phyloP scores from a whole-genome alignment of 2,797 vertebrate genomes.

The Molossus molossus region DNA sequence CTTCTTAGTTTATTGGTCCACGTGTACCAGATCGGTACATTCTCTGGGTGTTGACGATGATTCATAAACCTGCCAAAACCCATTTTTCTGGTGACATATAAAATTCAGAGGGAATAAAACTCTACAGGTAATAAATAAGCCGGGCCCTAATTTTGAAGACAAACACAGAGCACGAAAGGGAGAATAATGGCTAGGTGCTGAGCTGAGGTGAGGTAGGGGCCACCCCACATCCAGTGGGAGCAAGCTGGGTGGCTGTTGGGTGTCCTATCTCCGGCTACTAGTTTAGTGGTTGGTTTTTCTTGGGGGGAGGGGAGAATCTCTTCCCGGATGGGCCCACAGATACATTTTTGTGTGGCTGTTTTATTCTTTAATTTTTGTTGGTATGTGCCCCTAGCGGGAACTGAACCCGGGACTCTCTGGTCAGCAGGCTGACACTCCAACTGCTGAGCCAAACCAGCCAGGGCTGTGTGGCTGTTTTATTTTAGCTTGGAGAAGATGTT shows the following conservation, averaged over 20 bases:
- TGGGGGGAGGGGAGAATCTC: background rate
- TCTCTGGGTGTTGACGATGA: background rate
- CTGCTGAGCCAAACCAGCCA: too few relatives aligned
- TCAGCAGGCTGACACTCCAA: too few relatives aligned
- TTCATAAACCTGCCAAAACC: background rate
- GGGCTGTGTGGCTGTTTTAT: background rate
- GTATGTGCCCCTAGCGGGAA: too few relatives aligned
- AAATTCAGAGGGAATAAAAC: background rate
- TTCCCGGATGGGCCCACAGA: background rate
- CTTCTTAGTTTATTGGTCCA: background rate
- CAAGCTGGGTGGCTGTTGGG: background rate
- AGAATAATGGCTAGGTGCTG: background rate
- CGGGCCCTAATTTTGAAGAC: background rate
- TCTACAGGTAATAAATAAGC: background rate
- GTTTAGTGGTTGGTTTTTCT: background rate
- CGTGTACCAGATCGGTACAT: background rate
- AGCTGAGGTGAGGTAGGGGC: background rate
- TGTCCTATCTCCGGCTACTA: background rate
- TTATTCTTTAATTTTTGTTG: background rate
- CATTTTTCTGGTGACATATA: background rate
- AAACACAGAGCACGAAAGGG: background rate
- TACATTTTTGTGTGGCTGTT: background rate
- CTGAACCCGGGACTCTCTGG: too few relatives aligned
- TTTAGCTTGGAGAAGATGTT: slow-evolving; percentile 4
- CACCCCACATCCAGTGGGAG: background rate